phyloP scores from a whole-genome alignment of 2,797 vertebrate genomes.

The Muscicapa comitata region DNA sequence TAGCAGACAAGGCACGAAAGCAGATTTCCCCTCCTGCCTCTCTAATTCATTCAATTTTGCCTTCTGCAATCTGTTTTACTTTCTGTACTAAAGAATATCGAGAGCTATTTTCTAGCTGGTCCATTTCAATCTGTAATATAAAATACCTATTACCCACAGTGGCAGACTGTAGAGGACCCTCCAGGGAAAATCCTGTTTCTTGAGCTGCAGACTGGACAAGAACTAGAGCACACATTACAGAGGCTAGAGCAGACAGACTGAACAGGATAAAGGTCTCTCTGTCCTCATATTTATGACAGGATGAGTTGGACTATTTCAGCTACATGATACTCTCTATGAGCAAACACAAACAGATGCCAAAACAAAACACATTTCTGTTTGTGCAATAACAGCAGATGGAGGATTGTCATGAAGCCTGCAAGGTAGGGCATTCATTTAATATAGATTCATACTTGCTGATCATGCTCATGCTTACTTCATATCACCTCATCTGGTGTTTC shows the following conservation, averaged over 20 bases:
- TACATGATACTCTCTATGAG: not conserved
- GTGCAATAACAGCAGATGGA: slow-evolving; percentile 1
- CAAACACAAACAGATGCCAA: slow-evolving; percentile 6
- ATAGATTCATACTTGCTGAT: not conserved
- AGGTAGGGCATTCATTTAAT: not conserved
- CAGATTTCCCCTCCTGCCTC: not conserved
- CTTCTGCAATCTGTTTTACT: not conserved
- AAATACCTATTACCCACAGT: not conserved
- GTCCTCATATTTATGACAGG: not conserved
- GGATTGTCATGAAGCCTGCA: not conserved
- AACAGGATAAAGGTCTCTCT: not conserved
- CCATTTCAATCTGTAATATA: not conserved
- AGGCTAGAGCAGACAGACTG: not conserved
- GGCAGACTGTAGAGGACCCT: not conserved
- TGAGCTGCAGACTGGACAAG: not conserved
- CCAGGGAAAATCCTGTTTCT: not conserved
- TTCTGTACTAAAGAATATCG: not conserved
- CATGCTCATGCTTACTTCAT: not conserved
- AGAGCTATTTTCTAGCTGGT: not conserved
- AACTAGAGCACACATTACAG: not conserved
- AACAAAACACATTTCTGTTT: slow-evolving; percentile 6
- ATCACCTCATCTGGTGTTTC: not conserved
- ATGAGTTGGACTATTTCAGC: not conserved
- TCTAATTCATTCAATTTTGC: not conserved
- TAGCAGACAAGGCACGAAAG: not conserved